A percentile compares a stretch with the other conserved stretches of the same genome.
phyloP scores from a whole-genome alignment of 2,888 invertebrate genomes.

The Brachyopa scutellaris region DNA sequence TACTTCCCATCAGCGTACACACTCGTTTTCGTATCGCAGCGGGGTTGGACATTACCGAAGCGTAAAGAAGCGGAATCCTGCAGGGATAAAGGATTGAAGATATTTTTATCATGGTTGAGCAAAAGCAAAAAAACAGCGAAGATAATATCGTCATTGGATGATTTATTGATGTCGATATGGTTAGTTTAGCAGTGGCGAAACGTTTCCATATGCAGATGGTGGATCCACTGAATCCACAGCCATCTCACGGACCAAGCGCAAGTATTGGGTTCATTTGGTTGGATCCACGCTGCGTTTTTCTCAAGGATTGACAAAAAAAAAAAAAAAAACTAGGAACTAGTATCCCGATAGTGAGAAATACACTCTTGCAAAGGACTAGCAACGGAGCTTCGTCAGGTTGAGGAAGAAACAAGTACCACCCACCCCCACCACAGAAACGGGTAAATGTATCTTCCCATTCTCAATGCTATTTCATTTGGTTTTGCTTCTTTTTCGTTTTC shows the following conservation, averaged over 20 bases:
- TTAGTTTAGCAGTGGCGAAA: constrained; percentile 77
- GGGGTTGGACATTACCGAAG: too few relatives aligned
- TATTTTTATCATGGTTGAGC: constrained; percentile 25
- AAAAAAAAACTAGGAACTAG: neutral
- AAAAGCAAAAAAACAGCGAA: neutral
- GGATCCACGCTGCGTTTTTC: constrained; percentile 29
- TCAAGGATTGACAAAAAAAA: constrained; percentile 3
- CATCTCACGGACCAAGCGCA: constrained; percentile 15
- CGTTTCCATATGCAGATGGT: constrained; percentile 39
- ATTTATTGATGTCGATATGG: constrained; percentile 81
- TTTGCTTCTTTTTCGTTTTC: constrained; percentile 13
- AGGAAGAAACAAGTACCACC: neutral
- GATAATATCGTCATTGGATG: constrained; percentile 78
- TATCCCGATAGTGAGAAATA: constrained; percentile 14
- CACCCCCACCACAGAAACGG: neutral
- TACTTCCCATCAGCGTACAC: neutral
- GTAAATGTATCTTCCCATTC: constrained; percentile 3
- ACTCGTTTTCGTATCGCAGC: too few relatives aligned
- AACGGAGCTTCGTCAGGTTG: too few relatives aligned
- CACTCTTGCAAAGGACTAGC: too few relatives aligned
- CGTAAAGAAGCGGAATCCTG: constrained; percentile 24
- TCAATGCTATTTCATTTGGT: neutral
- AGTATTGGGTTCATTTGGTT: constrained; percentile 53
- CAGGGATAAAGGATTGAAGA: constrained; percentile 47
- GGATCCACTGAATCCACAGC: constrained; percentile 24